These are phyloP conservation scores for Halcyon badia DNA, from an alignment of 2,797 vertebrate genomes.

Conservation along the genomic window DNA sequence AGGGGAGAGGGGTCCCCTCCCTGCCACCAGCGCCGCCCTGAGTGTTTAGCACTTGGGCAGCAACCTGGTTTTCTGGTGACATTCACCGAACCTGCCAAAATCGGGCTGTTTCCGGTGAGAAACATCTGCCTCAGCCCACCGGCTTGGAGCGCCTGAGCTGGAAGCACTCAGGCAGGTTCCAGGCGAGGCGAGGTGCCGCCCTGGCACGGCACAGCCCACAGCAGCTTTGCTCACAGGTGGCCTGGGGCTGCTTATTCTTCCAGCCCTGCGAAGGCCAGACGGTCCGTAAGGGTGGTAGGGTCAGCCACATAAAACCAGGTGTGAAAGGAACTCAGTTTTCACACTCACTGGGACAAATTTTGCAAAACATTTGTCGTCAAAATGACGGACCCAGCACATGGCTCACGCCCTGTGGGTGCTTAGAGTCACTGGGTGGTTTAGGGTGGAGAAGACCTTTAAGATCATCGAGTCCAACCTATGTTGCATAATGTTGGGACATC, in stretches of 20 bases:
- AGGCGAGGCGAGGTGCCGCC: fast-evolving
- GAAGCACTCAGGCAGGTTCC: neutral
- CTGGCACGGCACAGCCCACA: fast-evolving
- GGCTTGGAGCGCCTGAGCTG: no score
- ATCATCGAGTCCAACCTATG: neutral
- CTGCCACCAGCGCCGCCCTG: neutral
- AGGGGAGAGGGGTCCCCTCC: neutral
- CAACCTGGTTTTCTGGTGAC: neutral
- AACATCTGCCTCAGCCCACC: no score
- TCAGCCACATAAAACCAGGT: neutral
- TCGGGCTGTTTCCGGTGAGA: no score
- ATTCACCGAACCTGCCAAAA: fast-evolving
- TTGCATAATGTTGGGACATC: fast-evolving
- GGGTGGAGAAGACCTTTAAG: neutral
- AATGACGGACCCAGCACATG: fast-evolving
- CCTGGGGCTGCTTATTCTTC: neutral
- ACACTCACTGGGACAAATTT: neutral
- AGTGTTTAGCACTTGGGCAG: neutral
- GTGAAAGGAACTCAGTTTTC: neutral
- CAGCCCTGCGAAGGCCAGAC: neutral
- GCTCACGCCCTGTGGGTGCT: fast-evolving
- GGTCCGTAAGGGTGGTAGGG: no score
- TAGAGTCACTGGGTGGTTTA: no score
- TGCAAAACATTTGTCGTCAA: neutral
- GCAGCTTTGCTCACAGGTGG: fast-evolving